Percentiles rank a stretch among this genome's conserved stretches.
Evolutionary conservation across 2,113 vertebrate species (phyloP).

Genomic region (Gobio gobio): DNA sequence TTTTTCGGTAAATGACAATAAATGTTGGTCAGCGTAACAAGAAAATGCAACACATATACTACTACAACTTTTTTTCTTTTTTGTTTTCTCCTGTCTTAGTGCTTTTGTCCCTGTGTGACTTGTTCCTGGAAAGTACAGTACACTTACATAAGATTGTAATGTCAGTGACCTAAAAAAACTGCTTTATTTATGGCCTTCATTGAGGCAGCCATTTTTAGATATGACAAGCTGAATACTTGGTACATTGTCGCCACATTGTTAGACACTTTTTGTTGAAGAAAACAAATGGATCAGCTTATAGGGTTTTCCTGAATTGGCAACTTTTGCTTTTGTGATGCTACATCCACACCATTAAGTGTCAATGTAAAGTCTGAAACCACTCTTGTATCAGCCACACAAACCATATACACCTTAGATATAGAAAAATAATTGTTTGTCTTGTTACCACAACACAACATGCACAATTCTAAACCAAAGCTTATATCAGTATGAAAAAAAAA

Average conservation of each 20-base stretch:
- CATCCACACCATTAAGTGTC: neutral
- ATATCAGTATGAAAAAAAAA: neutral
- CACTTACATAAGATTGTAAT: neutral
- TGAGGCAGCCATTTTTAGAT: neutral
- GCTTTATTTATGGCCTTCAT: neutral
- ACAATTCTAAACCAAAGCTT: neutral
- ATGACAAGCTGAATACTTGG: neutral
- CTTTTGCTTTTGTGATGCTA: neutral
- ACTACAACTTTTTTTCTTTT: no score
- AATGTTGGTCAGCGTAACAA: no score
- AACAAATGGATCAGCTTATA: neutral
- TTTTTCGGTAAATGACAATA: no score
- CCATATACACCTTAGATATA: neutral
- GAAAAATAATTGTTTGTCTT: neutral
- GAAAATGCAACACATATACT: no score
- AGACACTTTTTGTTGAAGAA: neutral
- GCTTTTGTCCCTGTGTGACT: neutral
- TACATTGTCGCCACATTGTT: neutral
- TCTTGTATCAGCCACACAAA: neutral
- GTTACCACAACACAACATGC: neutral
- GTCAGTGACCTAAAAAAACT: neutral
- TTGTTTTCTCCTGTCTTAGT: no score
- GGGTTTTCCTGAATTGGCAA: neutral
- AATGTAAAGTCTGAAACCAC: neutral
- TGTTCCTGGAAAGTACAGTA: neutral